Base-by-base conservation (phyloP, 1,140 invertebrate species). In the Brachionus sp. region DNA sequence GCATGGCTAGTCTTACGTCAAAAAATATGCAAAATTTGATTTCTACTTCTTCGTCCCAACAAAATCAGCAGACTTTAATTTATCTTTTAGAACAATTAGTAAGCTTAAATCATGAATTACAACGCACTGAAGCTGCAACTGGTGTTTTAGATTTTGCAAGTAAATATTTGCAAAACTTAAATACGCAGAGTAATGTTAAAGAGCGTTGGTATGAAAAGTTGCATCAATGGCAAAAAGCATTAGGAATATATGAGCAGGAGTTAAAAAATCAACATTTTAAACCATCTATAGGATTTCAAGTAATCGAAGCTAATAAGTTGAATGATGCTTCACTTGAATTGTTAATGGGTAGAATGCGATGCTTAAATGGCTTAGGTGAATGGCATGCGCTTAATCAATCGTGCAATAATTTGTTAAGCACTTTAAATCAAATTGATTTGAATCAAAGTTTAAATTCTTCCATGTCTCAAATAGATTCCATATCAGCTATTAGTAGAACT, bases 161-260 rank as follows among this genome's bases (percentile, higher is more conserved):
- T 84, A 93, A 94, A 85, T 91, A 93, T 70, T 92, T 92, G 73
- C 84, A 87, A 53, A 87, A 89, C 82, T 86, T 90, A 86, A 89
- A 89, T 84, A 86, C 87, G 84, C 78, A 84, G 42, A 87, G 85
- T 44, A 44, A 75, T 89, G 93, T 98, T 0, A 94, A 98, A 88
- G 95, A 98, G 66, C 91, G 94, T 5, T 99, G 97, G 97, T 98
- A 98, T 87, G 98, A 99, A 87, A 98, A 98, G 88, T 90, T 99
- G 1, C 96, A 98, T 87, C 96, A 98, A 86, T 99, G 97, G 97
- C 95, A 98, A 85, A 94, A 95, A 87, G 98, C 98, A 0, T 89
- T 98, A 13, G 91, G 93, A 82, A 91, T 96, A 0, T 99, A 99
- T 86, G 90, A 92, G 62, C 84, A 91, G 6, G 90, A 91, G 10